Evolutionary conservation across 2,113 vertebrate genomes (phyloP).

Genomic region (Archilochus colubris): DNA sequence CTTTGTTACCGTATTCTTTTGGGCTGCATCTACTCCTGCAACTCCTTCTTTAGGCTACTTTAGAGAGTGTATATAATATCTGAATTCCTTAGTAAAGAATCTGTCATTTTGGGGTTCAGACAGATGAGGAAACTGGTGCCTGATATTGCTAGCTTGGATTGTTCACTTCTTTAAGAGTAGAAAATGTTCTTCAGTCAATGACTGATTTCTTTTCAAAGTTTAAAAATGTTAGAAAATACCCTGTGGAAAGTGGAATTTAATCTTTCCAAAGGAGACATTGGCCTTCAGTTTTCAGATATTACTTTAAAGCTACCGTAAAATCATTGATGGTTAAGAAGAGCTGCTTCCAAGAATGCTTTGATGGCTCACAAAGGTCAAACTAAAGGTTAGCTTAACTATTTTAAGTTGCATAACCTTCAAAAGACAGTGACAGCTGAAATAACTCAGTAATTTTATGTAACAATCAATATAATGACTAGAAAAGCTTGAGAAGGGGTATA

Average conservation of each 20-base stretch:
- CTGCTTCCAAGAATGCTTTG: slow-evolving; percentile 30
- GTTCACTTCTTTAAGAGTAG: not conserved
- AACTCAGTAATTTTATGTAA: not conserved
- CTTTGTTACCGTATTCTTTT: not conserved
- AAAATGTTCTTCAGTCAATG: not conserved
- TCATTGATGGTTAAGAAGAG: slow-evolving; percentile 13
- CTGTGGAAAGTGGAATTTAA: not conserved
- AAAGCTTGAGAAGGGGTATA: not conserved
- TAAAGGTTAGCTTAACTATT: slow-evolving; percentile 51
- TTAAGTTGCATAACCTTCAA: slow-evolving; percentile 31
- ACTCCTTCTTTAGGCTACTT: not conserved
- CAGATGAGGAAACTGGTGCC: not conserved
- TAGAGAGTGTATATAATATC: not conserved
- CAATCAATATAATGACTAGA: slow-evolving; percentile 15
- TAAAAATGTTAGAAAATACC: not conserved
- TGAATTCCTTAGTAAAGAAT: not conserved
- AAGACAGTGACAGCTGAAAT: slow-evolving; percentile 36
- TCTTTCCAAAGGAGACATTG: not conserved
- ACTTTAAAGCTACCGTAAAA: slow-evolving; percentile 8
- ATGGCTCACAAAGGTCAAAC: slow-evolving; percentile 38
- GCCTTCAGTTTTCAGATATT: slow-evolving; percentile 20
- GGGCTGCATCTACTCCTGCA: not conserved
- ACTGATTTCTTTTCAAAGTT: slow-evolving; percentile 23
- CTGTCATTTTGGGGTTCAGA: not conserved
- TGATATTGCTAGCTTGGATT: not conserved